Evolutionary conservation across 2,113 vertebrate species (phyloP).

Genomic region (Notothenia rossii): DNA sequence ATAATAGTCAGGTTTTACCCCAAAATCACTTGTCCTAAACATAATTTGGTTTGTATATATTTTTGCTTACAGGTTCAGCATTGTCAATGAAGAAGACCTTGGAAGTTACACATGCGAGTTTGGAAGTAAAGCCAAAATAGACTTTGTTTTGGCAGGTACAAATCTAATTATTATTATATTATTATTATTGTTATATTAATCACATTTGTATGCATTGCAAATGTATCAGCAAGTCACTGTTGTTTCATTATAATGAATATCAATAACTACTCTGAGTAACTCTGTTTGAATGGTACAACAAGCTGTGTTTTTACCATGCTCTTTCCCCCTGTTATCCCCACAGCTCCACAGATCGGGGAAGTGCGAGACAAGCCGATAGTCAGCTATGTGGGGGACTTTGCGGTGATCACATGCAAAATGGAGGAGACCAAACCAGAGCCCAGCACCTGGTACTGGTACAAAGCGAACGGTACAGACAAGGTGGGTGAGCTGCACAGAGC

Average conservation of each 20-base stretch:
- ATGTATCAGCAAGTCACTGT: neutral
- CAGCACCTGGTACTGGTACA: constrained; percentile 79
- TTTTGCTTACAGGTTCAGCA: constrained; percentile 69
- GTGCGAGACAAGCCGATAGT: constrained; percentile 79
- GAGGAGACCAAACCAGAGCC: constrained; percentile 57
- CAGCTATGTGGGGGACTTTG: constrained; percentile 77
- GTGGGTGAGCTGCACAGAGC: constrained; percentile 42
- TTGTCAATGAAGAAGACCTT: constrained; percentile 59
- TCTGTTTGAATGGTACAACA: no score
- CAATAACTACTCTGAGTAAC: neutral
- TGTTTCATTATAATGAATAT: neutral
- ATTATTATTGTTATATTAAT: no score
- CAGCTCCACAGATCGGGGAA: constrained; percentile 75
- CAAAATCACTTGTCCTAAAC: neutral
- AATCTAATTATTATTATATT: neutral
- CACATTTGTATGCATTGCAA: no score
- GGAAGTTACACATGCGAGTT: constrained; percentile 83
- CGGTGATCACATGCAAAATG: constrained; percentile 74
- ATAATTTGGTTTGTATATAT: neutral
- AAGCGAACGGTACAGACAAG: constrained; percentile 74
- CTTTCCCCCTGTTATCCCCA: neutral
- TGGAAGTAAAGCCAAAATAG: constrained; percentile 51
- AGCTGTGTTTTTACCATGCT: neutral
- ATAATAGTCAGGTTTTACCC: neutral
- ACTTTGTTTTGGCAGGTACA: constrained; percentile 79